These are phyloP conservation scores for Mythimna vitellina DNA, from an alignment of 2,888 invertebrate species.

Conservation along the genomic window DNA sequence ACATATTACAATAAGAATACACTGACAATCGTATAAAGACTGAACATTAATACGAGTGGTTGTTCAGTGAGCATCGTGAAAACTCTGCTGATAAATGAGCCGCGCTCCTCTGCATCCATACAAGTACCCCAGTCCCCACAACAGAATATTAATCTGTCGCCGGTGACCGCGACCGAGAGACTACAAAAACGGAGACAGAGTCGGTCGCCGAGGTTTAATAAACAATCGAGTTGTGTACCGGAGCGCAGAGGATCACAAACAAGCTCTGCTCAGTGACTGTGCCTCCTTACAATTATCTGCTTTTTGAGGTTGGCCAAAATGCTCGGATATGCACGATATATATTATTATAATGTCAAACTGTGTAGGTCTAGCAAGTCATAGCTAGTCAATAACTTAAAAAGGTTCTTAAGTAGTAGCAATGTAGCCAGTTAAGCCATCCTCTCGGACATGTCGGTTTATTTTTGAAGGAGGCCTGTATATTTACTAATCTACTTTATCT, in stretches of 20 bases:
- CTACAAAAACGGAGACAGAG: conserved; percentile 27
- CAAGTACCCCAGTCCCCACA: background rate
- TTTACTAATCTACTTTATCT: no score
- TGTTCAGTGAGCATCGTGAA: conserved; percentile 1
- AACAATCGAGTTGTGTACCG: conserved; percentile 36
- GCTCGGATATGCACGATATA: background rate
- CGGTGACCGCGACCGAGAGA: conserved; percentile 15
- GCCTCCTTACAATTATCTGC: conserved; percentile 16
- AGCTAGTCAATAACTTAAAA: background rate
- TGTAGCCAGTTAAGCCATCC: background rate
- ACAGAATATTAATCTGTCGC: conserved; percentile 41
- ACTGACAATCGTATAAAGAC: background rate
- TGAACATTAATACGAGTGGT: conserved; percentile 11
- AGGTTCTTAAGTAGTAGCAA: background rate
- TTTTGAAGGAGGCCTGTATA: background rate
- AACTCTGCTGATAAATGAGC: conserved; percentile 3
- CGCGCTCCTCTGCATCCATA: conserved; percentile 7
- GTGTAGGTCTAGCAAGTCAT: background rate
- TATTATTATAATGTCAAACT: background rate
- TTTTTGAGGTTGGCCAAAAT: background rate
- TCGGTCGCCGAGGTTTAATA: conserved; percentile 11
- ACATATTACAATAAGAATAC: background rate
- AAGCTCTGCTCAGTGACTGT: conserved; percentile 1
- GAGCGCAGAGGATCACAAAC: conserved; percentile 10
- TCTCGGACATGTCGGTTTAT: background rate